phyloP scores from a whole-genome alignment of 1,140 invertebrate species.

The Asobara japonica region DNA sequence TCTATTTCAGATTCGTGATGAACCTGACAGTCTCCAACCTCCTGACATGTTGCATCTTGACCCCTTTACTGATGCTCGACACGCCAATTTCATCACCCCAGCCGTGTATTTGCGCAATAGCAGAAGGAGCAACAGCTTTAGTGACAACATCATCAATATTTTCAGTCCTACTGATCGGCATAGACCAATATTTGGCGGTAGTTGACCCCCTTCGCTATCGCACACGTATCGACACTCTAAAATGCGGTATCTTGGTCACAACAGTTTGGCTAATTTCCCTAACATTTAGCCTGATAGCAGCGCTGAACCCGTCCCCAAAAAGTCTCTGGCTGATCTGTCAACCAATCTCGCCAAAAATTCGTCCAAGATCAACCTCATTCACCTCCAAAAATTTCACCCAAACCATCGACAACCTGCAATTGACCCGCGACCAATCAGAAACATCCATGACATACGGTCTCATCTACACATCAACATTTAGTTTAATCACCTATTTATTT shows the following conservation, averaged over 20 bases:
- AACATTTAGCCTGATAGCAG: slow-evolving; percentile 68
- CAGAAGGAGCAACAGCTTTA: slow-evolving; percentile 56
- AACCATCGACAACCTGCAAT: not conserved
- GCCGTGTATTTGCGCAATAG: slow-evolving; percentile 48
- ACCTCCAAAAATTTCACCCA: not conserved
- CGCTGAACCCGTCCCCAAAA: slow-evolving; percentile 66
- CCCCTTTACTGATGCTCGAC: slow-evolving; percentile 70
- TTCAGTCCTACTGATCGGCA: slow-evolving; percentile 81
- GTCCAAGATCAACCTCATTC: not conserved
- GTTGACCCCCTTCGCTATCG: slow-evolving; percentile 88
- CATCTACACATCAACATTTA: slow-evolving; percentile 65
- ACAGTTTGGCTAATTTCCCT: slow-evolving; percentile 74
- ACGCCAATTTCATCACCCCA: slow-evolving; percentile 30
- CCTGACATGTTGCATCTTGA: slow-evolving; percentile 71
- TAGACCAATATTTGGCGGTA: slow-evolving; percentile 89
- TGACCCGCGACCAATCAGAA: not conserved
- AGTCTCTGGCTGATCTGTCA: slow-evolving; percentile 66
- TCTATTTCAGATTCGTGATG: slow-evolving; percentile 73
- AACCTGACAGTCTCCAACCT: slow-evolving; percentile 76
- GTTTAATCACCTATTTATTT: slow-evolving; percentile 71
- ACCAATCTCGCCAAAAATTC: slow-evolving; percentile 21
- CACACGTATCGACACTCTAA: slow-evolving; percentile 77
- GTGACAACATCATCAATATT: slow-evolving; percentile 69
- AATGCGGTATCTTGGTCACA: slow-evolving; percentile 76
- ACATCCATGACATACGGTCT: slow-evolving; percentile 49